Evolutionary conservation across 1,140 invertebrate species (phyloP).

Genomic region (Camponotus floridanus): DNA sequence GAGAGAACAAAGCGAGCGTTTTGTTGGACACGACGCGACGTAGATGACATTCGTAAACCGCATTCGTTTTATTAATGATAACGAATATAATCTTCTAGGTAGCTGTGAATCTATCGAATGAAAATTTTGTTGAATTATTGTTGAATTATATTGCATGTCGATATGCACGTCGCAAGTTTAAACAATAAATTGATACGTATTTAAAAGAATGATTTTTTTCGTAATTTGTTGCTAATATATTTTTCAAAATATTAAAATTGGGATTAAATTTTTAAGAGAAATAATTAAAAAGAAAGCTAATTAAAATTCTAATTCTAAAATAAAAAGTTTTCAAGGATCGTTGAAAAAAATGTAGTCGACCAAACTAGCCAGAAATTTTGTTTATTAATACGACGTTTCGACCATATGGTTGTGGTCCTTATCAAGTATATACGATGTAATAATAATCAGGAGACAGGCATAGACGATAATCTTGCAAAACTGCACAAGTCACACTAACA

Average conservation of each 20-base stretch:
- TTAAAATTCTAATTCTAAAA: no score
- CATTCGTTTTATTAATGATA: not conserved
- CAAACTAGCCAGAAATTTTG: no score
- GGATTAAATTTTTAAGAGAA: not conserved
- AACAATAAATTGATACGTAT: not conserved
- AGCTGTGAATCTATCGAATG: not conserved
- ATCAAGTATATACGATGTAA: no score
- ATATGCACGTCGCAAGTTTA: not conserved
- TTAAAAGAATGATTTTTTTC: not conserved
- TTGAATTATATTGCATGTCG: not conserved
- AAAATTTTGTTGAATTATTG: not conserved
- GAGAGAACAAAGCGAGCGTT: slow-evolving; percentile 64
- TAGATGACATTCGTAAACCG: slow-evolving; percentile 24
- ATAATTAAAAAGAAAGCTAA: not conserved
- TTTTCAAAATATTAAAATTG: not conserved
- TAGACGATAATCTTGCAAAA: no score
- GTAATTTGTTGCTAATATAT: not conserved
- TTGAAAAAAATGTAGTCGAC: no score
- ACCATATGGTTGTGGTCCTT: no score
- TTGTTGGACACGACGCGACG: slow-evolving; percentile 58
- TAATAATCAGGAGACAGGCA: no score
- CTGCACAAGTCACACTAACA: no score
- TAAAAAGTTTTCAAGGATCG: no score
- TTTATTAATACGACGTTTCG: no score
- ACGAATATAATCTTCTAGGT: not conserved